Base-by-base conservation (phyloP, 2,888 invertebrate genomes). In the Euclidia mi region DNA sequence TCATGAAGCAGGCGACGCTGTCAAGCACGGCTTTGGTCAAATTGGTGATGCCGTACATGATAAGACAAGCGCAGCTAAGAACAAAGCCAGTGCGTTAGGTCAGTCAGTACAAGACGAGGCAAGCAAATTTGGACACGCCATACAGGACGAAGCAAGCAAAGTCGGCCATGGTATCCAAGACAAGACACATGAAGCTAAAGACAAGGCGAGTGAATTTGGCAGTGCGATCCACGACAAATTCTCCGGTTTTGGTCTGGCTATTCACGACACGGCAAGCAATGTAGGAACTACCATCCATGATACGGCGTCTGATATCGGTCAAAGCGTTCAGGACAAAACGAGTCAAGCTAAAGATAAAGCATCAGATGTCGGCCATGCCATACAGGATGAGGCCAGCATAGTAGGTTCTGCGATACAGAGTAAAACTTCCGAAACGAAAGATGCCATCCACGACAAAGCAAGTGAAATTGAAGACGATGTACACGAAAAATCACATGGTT, bases 241-340 rank as follows among this genome's bases (percentile, higher is more conserved):
- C 11, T 48, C 53, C 0, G 44, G 45, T 28, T 53, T 63, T 0
- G 69, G 72, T 56, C 42, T 60, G n/a, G 63, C 68, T 3, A 42
- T 72, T 7, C 58, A 69, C 31, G 68, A 73, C 15, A 78, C 72
- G 59, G 61, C 72, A 10, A 61, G 35, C 34, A 66, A 73, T 50
- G 57, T 76, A 29, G 66, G 74, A 41, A 50, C 65, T 42, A 61
- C 63, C 38, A 66, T 77, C 52, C 58, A 73, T 29, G 56, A 63
- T 14, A 73, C 71, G 52, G 46, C 71, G 20, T 62, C 57, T 42
- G 57, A 63, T 40, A 53, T 58, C 32, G 44, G 56, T 56, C 44
- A 60, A 20, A 38, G 42, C 7, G 38, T 90, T 65, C 59, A 87
- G 56, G 57, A 90, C 65, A 67, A 76, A 65, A 56, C 82, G 81